Evolutionary conservation across 2,888 invertebrate species (phyloP).

Genomic region (Scaptodrosophila latifasciaeformis): DNA sequence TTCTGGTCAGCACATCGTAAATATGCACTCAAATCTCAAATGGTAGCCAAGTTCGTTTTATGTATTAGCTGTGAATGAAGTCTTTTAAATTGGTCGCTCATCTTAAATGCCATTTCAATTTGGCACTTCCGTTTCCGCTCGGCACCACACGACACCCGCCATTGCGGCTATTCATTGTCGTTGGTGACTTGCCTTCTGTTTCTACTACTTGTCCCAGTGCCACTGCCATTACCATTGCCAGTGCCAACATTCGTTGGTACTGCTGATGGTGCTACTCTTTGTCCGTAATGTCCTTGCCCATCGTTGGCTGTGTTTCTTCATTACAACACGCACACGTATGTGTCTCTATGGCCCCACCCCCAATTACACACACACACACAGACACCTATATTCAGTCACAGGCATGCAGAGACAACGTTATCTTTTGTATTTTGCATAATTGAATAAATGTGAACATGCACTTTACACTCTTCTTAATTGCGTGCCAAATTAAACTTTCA

Average conservation of each 20-base stretch:
- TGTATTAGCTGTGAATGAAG: slow-evolving; percentile 25
- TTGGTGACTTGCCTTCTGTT: slow-evolving; percentile 1
- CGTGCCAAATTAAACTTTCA: slow-evolving; percentile 35
- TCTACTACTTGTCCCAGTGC: slow-evolving; percentile 1
- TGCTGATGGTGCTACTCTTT: slow-evolving; percentile 33
- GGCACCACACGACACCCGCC: neutral
- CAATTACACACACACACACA: slow-evolving; percentile 6
- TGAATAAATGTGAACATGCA: slow-evolving; percentile 6
- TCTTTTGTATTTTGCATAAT: slow-evolving; percentile 26
- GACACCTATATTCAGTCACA: slow-evolving; percentile 7
- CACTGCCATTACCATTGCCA: slow-evolving; percentile 1
- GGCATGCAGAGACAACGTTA: slow-evolving; percentile 11
- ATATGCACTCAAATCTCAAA: too few species aligned
- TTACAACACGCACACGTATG: slow-evolving; percentile 23
- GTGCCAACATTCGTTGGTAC: neutral
- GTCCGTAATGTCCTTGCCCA: slow-evolving; percentile 62
- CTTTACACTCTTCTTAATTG: slow-evolving; percentile 23
- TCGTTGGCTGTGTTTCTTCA: slow-evolving; percentile 31
- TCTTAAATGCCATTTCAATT: slow-evolving; percentile 65
- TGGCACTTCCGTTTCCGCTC: slow-evolving; percentile 64
- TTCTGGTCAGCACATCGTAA: too few species aligned
- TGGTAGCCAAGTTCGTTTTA: too few species aligned
- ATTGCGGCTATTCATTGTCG: too few species aligned
- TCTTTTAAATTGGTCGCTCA: slow-evolving; percentile 38
- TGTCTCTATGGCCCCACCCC: neutral